These are phyloP conservation scores for Gobio occitaniae DNA, from an alignment of 2,797 vertebrate species.

Conservation along the genomic window DNA sequence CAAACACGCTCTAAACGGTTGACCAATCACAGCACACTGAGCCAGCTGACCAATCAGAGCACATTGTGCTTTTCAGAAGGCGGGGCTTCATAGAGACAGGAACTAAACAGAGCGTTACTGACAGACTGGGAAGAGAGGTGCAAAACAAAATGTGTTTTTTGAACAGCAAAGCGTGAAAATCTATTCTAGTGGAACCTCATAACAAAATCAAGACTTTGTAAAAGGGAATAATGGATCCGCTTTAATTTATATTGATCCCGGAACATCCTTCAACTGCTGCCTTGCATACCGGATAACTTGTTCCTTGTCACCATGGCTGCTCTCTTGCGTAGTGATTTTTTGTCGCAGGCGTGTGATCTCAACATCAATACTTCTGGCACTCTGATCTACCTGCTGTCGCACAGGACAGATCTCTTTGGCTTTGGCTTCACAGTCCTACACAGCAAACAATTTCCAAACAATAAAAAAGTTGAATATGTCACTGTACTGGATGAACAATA, in stretches of 20 bases:
- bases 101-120: background rate
- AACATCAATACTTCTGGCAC: constrained; percentile 66
- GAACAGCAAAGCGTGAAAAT: background rate
- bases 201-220: background rate
- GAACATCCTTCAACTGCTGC: background rate
- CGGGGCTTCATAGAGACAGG: background rate
- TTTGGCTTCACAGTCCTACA: constrained; percentile 57
- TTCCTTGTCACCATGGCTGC: constrained; percentile 71
- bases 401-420: constrained; percentile 71
- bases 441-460: constrained; percentile 7
- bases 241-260: background rate
- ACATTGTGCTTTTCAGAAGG: background rate
- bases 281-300: constrained; percentile 70
- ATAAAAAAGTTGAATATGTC: background rate
- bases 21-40: background rate
- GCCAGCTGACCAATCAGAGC: background rate
- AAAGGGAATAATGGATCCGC: background rate
- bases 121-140: too few relatives aligned
- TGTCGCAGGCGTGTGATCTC: constrained; percentile 73
- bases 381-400: constrained; percentile 64
- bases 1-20: background rate
- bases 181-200: background rate
- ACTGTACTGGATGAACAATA: background rate
- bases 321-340: constrained; percentile 70
- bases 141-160: background rate